Base-by-base conservation (phyloP, 2,888 invertebrate genomes). In the Lasioglossum oenotherae region DNA sequence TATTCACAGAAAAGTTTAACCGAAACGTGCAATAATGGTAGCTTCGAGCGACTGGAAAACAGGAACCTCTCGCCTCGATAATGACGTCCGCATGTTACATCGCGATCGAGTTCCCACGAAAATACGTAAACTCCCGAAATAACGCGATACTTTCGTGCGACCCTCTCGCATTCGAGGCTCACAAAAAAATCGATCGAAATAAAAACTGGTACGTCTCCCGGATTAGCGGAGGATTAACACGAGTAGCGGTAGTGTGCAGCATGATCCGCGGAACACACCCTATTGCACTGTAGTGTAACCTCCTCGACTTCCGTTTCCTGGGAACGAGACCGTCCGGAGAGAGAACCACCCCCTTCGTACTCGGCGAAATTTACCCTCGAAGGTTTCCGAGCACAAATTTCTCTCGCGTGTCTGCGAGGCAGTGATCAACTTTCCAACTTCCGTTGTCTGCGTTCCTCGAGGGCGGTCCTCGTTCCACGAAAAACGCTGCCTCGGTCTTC, bases 391-490 rank as follows among this genome's bases (percentile, higher is more conserved):
- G 41, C 60, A n/a, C 57, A 57, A 27, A 57, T 78, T 72, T 53
- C 72, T 35, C 46, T 67, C 67, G 76, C 35, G 64, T 23, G 35
- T 23, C 76, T 67, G 46, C 41, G 19, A 60, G 23, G 60, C 76
- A 19, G 14, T n/a, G 67, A 67, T 77, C 67, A 44, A 64, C 77
- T 64, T 77, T 67, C 44, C 23, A 67, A 77, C n/a, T 67, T 60
- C 14, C 53, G 14, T 19, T 67, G 49, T 67, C 46, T 67, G 10
- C 67, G 35, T 44, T 67, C 67, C 4, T 49, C 3, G 3, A 31
- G 60, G 35, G 31, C 35, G 35, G 6, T 31, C 8, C 8, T 49
- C 31, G 31, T 4, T 46, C 35, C 64, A 31, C 31, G 35, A 35
- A 53, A 60, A 14, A 4, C 4, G 14, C 4, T 14, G 60, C 60